These are phyloP conservation scores for Ciconia nigra DNA, from an alignment of 2,797 vertebrate species.

Conservation along the genomic window DNA sequence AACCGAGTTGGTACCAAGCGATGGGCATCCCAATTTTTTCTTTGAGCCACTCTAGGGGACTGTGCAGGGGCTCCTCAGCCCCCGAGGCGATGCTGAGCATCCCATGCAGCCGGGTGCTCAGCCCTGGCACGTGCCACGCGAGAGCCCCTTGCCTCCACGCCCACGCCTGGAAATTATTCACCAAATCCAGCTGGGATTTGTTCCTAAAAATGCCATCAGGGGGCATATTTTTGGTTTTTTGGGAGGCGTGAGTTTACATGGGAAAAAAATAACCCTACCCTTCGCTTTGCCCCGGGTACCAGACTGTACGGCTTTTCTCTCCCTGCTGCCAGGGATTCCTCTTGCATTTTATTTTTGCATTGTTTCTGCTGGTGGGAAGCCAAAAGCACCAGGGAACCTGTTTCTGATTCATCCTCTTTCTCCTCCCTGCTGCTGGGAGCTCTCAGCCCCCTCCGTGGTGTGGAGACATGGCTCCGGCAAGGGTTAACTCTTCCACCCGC, in stretches of 20 bases:
- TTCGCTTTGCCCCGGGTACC: background rate
- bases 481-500: conserved; percentile 37
- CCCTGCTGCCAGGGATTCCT: background rate
- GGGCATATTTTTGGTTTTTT: background rate
- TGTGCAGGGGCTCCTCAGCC: accelerated
- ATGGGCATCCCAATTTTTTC: background rate
- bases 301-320: background rate
- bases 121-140: background rate
- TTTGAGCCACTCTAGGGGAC: background rate
- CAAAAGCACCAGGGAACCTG: background rate
- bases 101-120: accelerated
- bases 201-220: background rate
- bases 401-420: background rate
- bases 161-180: background rate
- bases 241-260: background rate
- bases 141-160: background rate
- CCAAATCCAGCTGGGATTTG: background rate
- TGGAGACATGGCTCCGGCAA: background rate
- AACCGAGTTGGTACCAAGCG: background rate
- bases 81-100: background rate
- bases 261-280: background rate
- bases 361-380: background rate
- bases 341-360: background rate
- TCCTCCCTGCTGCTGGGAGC: background rate
- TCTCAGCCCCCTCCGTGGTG: background rate